phyloP scores from a whole-genome alignment of 2,113 vertebrate genomes.

The Terrapene triunguis region DNA sequence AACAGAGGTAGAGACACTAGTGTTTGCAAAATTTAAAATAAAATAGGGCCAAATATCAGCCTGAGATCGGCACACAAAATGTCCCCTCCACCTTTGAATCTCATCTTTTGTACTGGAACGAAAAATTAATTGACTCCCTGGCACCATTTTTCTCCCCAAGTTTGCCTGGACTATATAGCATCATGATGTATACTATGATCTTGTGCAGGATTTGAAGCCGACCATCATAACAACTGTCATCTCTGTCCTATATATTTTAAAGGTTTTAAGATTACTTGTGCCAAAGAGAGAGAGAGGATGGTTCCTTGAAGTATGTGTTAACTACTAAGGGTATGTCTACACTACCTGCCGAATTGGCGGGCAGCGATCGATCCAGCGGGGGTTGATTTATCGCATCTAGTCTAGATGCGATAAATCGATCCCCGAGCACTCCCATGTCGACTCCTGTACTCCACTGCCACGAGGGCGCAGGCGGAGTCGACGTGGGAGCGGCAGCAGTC shows the following conservation, averaged over 20 bases:
- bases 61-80: not conserved
- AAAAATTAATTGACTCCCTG: not conserved
- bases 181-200: accelerated
- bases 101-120: not conserved
- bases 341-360: no score
- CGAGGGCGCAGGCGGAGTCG: no score
- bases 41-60: not conserved
- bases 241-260: not conserved
- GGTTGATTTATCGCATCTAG: no score
- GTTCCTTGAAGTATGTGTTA: no score
- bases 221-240: not conserved
- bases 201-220: not conserved
- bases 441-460: no score
- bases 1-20: not conserved
- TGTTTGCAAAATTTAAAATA: not conserved
- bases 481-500: no score
- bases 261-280: not conserved
- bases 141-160: not conserved
- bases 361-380: no score
- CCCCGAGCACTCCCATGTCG: no score
- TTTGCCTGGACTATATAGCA: accelerated
- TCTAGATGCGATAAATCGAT: no score
- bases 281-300: not conserved
- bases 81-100: not conserved
- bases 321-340: no score